Conservation (phyloP, 2,888 invertebrate species). For the Gonocerus acuteangulatus region DNA sequence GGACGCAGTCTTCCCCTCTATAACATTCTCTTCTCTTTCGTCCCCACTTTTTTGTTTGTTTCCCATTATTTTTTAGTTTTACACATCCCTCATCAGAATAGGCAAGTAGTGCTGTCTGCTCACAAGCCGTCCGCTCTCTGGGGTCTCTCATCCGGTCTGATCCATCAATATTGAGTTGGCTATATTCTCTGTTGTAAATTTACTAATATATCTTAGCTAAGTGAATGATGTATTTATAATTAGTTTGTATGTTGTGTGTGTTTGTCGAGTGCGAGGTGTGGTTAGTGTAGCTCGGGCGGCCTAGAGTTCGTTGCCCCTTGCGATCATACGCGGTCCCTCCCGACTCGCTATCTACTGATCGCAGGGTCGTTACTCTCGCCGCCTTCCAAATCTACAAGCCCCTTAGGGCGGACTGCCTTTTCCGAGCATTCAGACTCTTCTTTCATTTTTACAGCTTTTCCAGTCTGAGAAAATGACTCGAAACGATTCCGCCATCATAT, state of each 20-base stretch:
- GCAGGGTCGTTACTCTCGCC: background rate
- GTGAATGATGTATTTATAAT: background rate
- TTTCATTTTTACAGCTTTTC: conserved; percentile 16
- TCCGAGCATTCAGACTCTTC: conserved; percentile 2
- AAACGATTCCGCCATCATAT: background rate
- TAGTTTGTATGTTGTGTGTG: background rate
- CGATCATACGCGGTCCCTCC: background rate
- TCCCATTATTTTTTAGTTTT: conserved; percentile 12
- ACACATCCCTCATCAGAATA: background rate
- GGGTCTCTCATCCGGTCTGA: conserved; percentile 11
- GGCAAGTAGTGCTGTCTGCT: no score
- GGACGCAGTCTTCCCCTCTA: conserved; percentile 1
- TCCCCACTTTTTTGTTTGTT: conserved; percentile 2
- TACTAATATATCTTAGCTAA: background rate
- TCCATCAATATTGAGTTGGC: conserved; percentile 8
- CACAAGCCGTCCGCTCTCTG: background rate
- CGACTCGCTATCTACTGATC: background rate
- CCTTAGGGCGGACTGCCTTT: background rate
- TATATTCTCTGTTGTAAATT: conserved; percentile 17
- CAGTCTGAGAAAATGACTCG: background rate
- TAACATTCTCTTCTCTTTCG: background rate
- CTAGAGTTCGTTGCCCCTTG: background rate
- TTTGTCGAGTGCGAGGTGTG: background rate
- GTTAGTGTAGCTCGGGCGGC: background rate
- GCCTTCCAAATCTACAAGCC: background rate